Base-by-base conservation (phyloP, 2,888 invertebrate genomes). In the Lydus trimaculatus region DNA sequence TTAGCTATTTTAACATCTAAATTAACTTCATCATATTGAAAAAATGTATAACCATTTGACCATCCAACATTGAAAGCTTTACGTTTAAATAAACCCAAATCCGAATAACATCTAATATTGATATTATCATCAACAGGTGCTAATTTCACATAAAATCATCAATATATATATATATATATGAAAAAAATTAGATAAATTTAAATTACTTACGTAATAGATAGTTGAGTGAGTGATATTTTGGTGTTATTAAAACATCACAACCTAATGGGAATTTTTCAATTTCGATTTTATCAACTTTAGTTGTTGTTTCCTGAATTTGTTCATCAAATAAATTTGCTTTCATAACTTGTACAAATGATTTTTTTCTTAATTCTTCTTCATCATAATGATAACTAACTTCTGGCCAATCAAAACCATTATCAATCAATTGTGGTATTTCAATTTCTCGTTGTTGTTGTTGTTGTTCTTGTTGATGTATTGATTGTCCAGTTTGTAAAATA, bases 31-130 rank as follows among this genome's bases (percentile, higher is more conserved):
- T 65, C 63, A 31, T 23, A 58, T 31, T 48, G 48, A 23, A 43
- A 58, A 23, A 91, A 82, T 0, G 87, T 87, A 75, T 89, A 88
- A 15, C 89, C 88, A 0, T 91, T 90, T 0, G 91, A 92, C 91
- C 95, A 96, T 0, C 94, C 93, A 0, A 91, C 89, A 79, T 92
- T 90, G 71, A 90, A 91, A 69, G 91, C 89, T 0, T 91, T 87
- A 31, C 91, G 90, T 75, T 89, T 89, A 61, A 88, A 86, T 9
- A 91, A 84, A 0, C 88, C 87, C 81, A 89, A 80, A 79, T 92
- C 91, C 0, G 88, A 85, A 15, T 89, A 83, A 77, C 80, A 80
- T 60, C 80, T 76, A 1, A 60, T 43, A 9, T 64, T 64, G 2
- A 63, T 58, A 43, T 61, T 62, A 11, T 65, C 58, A 5, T 58